Percentiles rank a stretch among this genome's conserved stretches.
These are phyloP conservation scores for Metacarcinus magister DNA, from an alignment of 2,888 invertebrate species.

Conservation along the genomic window DNA sequence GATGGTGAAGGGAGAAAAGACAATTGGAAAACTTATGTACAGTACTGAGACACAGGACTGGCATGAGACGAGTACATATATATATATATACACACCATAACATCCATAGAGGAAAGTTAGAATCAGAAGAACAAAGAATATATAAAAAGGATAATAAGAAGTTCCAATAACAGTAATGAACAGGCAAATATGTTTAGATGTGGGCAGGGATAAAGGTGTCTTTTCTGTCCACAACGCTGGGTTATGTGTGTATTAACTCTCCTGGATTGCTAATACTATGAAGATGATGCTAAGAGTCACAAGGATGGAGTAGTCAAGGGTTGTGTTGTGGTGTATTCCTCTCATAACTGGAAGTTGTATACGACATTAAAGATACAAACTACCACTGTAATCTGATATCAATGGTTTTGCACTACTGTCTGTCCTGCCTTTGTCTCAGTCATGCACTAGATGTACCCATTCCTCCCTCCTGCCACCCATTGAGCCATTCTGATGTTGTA, in stretches of 20 bases:
- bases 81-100: too few relatives aligned
- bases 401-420: background rate
- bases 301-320: background rate
- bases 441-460: background rate
- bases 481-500: background rate
- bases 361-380: background rate
- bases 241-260: background rate
- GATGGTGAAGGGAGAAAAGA: too few relatives aligned
- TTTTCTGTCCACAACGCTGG: background rate
- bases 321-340: background rate
- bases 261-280: background rate
- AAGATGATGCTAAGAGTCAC: background rate
- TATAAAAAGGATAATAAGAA: background rate
- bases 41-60: background rate
- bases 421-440: background rate
- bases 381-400: background rate
- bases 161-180: too few relatives aligned
- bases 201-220: background rate
- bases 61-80: too few relatives aligned
- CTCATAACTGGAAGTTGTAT: background rate
- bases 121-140: background rate
- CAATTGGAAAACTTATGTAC: too few relatives aligned
- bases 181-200: background rate
- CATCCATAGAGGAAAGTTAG: background rate
- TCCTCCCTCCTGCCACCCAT: too few relatives aligned